These are phyloP conservation scores for Petrophora chlorosata DNA, from an alignment of 2,888 invertebrate genomes.

Conservation along the genomic window DNA sequence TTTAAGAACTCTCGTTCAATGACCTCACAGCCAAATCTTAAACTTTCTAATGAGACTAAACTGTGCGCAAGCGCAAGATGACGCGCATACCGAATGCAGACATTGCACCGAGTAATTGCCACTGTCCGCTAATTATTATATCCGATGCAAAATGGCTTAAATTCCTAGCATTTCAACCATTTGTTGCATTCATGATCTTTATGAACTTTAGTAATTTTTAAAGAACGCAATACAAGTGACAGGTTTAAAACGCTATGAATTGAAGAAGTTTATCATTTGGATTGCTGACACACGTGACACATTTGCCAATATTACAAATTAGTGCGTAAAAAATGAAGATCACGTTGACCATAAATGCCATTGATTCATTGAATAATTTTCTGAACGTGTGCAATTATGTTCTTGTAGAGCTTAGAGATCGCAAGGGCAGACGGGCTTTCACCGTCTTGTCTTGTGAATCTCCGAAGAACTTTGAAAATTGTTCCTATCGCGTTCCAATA, in stretches of 20 bases:
- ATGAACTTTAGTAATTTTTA: constrained; percentile 23
- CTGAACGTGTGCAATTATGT: constrained; percentile 70
- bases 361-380: constrained; percentile 66
- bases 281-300: constrained; percentile 5
- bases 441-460: constrained; percentile 62
- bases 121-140: constrained; percentile 53
- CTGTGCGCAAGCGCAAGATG: constrained; percentile 57
- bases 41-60: constrained; percentile 79
- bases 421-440: constrained; percentile 79
- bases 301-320: neutral
- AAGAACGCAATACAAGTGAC: constrained; percentile 4
- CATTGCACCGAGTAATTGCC: constrained; percentile 52
- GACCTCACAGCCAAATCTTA: constrained; percentile 67
- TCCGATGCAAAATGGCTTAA: constrained; percentile 48
- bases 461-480: constrained; percentile 50
- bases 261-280: constrained; percentile 10
- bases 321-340: constrained; percentile 31
- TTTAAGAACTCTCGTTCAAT: constrained; percentile 66
- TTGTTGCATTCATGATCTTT: constrained; percentile 32
- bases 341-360: constrained; percentile 51
- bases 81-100: constrained; percentile 52
- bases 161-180: constrained; percentile 38
- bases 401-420: constrained; percentile 72
- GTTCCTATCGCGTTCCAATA: constrained; percentile 51
- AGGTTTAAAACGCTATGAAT: constrained; percentile 1